A percentile compares a stretch with the other conserved stretches of the same genome.
Evolutionary conservation across 2,797 vertebrate species (phyloP).

Genomic region (Platalea minor): DNA sequence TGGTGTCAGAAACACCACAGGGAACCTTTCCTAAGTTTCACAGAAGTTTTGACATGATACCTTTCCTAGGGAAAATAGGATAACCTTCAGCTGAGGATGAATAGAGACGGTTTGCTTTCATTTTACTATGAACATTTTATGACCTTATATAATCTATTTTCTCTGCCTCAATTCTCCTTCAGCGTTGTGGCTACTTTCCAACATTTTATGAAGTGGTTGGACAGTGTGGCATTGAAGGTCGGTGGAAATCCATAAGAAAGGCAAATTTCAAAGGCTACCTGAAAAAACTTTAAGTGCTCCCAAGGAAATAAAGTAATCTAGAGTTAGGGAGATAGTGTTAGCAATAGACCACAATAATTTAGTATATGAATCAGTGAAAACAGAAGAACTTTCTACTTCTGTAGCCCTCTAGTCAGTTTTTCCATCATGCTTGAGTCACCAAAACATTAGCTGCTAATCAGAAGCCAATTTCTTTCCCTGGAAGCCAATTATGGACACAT

Average conservation of each 20-base stretch:
- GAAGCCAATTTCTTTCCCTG: neutral
- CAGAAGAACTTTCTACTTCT: neutral
- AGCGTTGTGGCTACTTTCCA: neutral
- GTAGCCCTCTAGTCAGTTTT: neutral
- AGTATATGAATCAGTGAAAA: neutral
- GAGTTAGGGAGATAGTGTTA: neutral
- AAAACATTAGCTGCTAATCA: neutral
- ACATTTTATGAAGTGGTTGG: neutral
- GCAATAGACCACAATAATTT: neutral
- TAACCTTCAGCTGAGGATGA: neutral
- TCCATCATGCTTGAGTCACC: neutral
- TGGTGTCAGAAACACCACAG: neutral
- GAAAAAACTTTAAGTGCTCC: neutral
- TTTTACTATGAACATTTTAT: neutral
- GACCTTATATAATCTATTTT: neutral
- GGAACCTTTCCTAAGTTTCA: neutral
- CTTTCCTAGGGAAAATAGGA: neutral
- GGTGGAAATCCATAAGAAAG: neutral
- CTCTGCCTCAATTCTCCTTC: neutral
- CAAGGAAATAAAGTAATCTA: neutral
- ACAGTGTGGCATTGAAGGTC: neutral
- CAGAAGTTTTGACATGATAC: neutral
- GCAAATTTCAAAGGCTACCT: neutral
- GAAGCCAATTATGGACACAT: neutral
- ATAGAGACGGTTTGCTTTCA: neutral